Evolutionary conservation across 2,113 vertebrate species (phyloP).

Genomic region (Neofelis nebulosa): DNA sequence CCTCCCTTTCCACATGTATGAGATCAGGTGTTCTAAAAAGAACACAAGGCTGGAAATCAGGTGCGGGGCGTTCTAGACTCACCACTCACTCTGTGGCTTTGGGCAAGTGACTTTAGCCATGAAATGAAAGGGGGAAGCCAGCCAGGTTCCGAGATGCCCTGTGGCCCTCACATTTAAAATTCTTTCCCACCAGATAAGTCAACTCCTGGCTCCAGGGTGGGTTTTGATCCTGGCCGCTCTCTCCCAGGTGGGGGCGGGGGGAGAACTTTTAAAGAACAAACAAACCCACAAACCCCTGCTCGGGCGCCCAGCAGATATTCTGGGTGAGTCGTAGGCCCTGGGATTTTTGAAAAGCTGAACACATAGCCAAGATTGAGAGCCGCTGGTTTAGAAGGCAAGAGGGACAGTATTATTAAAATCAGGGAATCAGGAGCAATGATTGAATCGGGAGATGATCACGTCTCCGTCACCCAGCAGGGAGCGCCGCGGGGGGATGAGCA

Average conservation of each 20-base stretch:
- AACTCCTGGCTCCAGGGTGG: not conserved
- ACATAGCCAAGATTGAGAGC: not conserved
- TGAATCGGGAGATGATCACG: no score
- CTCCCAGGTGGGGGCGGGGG: not conserved
- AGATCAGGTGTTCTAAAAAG: constrained; percentile 27
- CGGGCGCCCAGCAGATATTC: rapidly evolving
- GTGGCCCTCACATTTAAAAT: not conserved
- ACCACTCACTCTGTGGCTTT: not conserved
- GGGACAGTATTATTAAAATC: not conserved
- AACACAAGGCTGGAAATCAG: not conserved
- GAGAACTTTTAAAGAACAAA: not conserved
- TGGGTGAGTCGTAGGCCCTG: no score
- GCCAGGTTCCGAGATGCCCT: not conserved
- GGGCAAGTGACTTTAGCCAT: not conserved
- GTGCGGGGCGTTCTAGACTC: not conserved
- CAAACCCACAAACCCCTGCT: no score
- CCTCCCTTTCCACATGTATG: not conserved
- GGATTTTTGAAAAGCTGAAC: rapidly evolving
- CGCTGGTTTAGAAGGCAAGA: rapidly evolving
- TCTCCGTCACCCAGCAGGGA: rapidly evolving
- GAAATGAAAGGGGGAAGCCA: not conserved
- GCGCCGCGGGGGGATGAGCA: rapidly evolving
- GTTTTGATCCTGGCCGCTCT: not conserved
- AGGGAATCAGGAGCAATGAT: rapidly evolving
- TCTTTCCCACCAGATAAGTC: not conserved